Percentiles rank a stretch among this genome's conserved stretches.
Conservation (phyloP, 2,113 vertebrate genomes). For the Macroglossus sobrinus region DNA sequence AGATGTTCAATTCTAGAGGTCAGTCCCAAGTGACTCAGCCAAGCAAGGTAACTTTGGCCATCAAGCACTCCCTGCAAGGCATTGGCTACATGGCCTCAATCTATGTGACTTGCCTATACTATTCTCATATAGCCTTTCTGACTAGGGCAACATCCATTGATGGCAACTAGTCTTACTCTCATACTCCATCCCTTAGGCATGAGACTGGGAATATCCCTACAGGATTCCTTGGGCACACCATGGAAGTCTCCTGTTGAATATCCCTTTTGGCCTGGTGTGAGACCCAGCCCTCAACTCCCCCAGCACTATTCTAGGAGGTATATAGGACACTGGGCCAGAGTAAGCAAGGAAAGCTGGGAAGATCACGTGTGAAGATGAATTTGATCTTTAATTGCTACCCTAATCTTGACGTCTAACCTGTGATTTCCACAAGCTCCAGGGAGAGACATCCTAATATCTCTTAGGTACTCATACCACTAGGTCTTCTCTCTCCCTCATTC, state of each 20-base stretch:
- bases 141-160: slow-evolving; percentile 90
- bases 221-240: slow-evolving; percentile 86
- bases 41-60: slow-evolving; percentile 91
- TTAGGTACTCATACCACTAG: slow-evolving; percentile 59
- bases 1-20: slow-evolving; percentile 93
- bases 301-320: slow-evolving; percentile 66
- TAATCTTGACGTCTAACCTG: slow-evolving; percentile 75
- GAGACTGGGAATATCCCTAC: slow-evolving; percentile 86
- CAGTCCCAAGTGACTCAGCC: slow-evolving; percentile 90
- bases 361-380: slow-evolving; percentile 48
- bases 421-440: slow-evolving; percentile 61
- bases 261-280: background rate
- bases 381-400: slow-evolving; percentile 72
- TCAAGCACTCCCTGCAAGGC: slow-evolving; percentile 93
- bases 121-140: slow-evolving; percentile 91
- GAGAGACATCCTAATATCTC: slow-evolving; percentile 69
- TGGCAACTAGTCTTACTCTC: slow-evolving; percentile 88
- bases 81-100: slow-evolving; percentile 93
- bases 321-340: slow-evolving; percentile 47
- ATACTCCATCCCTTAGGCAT: slow-evolving; percentile 91
- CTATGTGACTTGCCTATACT: slow-evolving; percentile 93
- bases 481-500: slow-evolving; percentile 23
- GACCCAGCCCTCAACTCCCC: slow-evolving; percentile 52
- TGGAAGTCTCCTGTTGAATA: slow-evolving; percentile 93
- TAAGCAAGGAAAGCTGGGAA: slow-evolving; percentile 57